Evolutionary conservation across 2,888 invertebrate species (phyloP).

Genomic region (Pristionchus japonicus): DNA sequence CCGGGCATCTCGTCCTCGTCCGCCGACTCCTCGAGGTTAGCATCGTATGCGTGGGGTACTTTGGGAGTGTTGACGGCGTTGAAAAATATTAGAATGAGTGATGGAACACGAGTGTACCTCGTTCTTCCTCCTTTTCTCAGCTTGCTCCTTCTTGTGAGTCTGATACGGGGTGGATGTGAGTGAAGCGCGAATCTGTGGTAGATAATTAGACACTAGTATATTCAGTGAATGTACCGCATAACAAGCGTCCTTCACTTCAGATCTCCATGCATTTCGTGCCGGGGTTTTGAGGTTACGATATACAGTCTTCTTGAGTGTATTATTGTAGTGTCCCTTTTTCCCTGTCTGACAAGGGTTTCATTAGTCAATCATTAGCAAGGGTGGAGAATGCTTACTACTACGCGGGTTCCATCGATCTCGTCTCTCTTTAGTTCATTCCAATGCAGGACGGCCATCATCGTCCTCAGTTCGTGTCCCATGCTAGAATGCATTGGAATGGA

Average conservation of each 20-base stretch:
- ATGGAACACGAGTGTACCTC: background rate
- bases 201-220: background rate
- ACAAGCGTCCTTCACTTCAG: background rate
- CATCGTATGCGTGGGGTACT: background rate
- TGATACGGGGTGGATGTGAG: background rate
- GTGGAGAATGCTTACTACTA: background rate
- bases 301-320: background rate
- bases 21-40: background rate
- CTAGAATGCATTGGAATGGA: background rate
- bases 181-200: background rate
- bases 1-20: background rate
- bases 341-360: background rate
- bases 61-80: background rate
- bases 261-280: background rate
- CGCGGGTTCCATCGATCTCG: background rate
- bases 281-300: background rate
- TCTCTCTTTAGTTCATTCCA: background rate
- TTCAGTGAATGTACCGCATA: background rate
- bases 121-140: background rate
- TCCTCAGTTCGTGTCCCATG: background rate
- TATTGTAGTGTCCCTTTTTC: background rate
- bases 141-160: background rate
- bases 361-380: background rate
- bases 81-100: background rate
- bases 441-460: background rate